Percentiles rank a stretch among this genome's conserved stretches.
These are phyloP conservation scores for Darevskia mixta DNA, from an alignment of 2,797 vertebrate genomes.

Conservation along the genomic window DNA sequence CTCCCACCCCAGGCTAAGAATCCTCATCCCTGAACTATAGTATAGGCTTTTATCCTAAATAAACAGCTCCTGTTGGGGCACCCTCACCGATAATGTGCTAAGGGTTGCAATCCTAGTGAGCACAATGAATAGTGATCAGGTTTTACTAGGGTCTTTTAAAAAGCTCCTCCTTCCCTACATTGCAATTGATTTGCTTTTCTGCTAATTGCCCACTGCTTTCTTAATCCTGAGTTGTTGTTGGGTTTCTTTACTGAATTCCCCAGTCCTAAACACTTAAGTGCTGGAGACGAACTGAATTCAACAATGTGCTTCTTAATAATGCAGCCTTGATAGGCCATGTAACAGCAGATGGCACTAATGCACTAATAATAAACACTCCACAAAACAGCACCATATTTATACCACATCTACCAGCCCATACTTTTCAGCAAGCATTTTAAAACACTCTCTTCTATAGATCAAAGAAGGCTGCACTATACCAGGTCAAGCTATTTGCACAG, in stretches of 20 bases:
- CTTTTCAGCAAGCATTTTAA: not conserved
- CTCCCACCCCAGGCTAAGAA: too few species aligned
- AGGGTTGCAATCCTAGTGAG: too few species aligned
- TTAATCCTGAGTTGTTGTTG: not conserved
- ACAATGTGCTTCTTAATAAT: not conserved
- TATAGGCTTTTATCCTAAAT: too few species aligned
- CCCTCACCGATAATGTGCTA: too few species aligned
- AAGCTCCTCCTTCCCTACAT: too few species aligned
- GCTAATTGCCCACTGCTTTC: not conserved
- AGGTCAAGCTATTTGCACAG: not conserved
- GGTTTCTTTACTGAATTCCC: not conserved
- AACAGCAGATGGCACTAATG: conserved; percentile 65
- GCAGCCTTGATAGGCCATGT: not conserved
- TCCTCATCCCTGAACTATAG: too few species aligned
- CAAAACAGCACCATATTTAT: not conserved
- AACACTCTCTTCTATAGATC: not conserved
- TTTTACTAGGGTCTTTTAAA: too few species aligned
- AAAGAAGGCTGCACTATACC: not conserved
- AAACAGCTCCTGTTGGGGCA: too few species aligned
- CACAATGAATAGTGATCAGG: too few species aligned
- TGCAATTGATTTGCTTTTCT: not conserved
- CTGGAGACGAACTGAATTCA: not conserved
- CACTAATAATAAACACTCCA: conserved; percentile 27
- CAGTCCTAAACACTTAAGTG: not conserved
- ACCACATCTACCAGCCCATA: not conserved